Evolutionary conservation across 1,140 invertebrate species (phyloP).

Genomic region (Neodiprion virginianus): DNA sequence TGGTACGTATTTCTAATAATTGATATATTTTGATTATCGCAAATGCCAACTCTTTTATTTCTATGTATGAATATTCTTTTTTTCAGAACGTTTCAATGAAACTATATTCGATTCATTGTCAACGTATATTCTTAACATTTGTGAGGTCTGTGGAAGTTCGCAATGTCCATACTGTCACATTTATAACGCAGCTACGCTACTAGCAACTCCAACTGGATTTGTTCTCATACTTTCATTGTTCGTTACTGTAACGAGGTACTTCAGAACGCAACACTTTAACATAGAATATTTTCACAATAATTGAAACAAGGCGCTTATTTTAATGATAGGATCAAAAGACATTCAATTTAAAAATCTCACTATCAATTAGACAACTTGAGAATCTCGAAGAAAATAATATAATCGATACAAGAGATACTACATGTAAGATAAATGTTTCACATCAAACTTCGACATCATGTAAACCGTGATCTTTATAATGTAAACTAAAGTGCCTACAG

Average conservation of each 20-base stretch:
- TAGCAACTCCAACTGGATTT: slow-evolving; percentile 50
- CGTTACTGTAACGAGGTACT: slow-evolving; percentile 43
- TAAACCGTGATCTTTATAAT: neutral
- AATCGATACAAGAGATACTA: neutral
- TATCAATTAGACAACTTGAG: neutral
- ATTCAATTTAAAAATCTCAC: neutral
- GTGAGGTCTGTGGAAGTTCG: slow-evolving; percentile 97
- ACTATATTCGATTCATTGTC: slow-evolving; percentile 89
- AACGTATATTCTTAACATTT: slow-evolving; percentile 91
- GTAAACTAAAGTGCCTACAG: neutral
- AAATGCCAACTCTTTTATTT: neutral
- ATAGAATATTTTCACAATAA: slow-evolving; percentile 31
- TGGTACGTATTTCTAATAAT: slow-evolving; percentile 66
- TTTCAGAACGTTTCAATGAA: slow-evolving; percentile 93
- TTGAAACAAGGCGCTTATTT: no score
- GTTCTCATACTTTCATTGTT: slow-evolving; percentile 46
- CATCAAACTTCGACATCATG: neutral
- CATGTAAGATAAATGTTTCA: neutral
- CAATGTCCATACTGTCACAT: slow-evolving; percentile 97
- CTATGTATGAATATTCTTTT: slow-evolving; percentile 27
- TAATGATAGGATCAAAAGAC: neutral
- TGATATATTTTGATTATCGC: neutral
- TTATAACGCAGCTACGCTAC: slow-evolving; percentile 73
- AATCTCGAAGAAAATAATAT: neutral
- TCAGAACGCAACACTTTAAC: slow-evolving; percentile 46